phyloP scores from a whole-genome alignment of 1,140 invertebrate genomes.

The Hypothenemus hampei region DNA sequence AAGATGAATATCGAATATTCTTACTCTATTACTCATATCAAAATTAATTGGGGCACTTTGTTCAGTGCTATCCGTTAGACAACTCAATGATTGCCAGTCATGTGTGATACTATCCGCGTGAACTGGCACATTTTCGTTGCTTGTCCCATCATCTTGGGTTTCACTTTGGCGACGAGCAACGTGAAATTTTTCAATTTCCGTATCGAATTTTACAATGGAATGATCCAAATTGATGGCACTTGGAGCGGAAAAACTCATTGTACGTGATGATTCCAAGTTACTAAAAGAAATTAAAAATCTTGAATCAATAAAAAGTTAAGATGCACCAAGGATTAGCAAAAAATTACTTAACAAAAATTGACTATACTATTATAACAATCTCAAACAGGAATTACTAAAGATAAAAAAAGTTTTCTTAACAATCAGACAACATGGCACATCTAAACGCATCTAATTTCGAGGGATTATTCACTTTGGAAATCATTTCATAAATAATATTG shows the following conservation, averaged over 20 bases:
- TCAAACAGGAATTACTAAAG: too few relatives aligned
- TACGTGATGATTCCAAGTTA: conserved; percentile 61
- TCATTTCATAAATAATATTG: too few relatives aligned
- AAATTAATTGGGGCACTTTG: conserved; percentile 85
- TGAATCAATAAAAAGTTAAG: too few relatives aligned
- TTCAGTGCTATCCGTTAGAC: conserved; percentile 81
- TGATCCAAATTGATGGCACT: conserved; percentile 80
- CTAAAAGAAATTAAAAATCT: too few relatives aligned
- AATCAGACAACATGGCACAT: too few relatives aligned
- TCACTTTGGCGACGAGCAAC: conserved; percentile 26
- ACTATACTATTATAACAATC: too few relatives aligned
- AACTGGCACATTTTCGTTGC: conserved; percentile 50
- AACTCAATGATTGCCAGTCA: conserved; percentile 74
- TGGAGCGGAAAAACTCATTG: conserved; percentile 76
- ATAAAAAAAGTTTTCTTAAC: too few relatives aligned
- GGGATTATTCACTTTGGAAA: too few relatives aligned
- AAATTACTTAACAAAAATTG: too few relatives aligned
- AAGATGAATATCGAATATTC: too few relatives aligned
- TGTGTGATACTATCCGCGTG: conserved; percentile 50
- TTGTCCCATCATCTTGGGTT: conserved; percentile 35
- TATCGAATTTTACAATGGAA: conserved; percentile 62
- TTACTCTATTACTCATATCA: conserved; percentile 86
- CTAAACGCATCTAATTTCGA: too few relatives aligned
- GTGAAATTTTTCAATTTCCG: conserved; percentile 40
- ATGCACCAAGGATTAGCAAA: too few relatives aligned